Evolutionary conservation across 1,140 invertebrate genomes (phyloP).

Genomic region (Chymomyza costata): DNA sequence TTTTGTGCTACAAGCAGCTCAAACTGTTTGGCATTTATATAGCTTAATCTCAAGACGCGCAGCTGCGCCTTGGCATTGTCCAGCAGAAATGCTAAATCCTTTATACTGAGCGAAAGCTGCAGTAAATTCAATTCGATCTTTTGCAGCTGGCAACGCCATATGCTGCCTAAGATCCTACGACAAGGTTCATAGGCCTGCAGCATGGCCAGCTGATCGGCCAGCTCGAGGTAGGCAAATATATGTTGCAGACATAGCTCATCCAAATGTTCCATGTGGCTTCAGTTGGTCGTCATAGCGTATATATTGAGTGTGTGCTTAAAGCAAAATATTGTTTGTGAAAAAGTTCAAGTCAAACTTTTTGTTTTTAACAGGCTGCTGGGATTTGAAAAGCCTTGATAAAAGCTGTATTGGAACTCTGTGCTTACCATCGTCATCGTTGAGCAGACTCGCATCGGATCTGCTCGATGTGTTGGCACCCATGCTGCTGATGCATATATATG

Average conservation of each 20-base stretch:
- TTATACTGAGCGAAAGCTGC: slow-evolving; percentile 20
- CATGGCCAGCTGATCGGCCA: slow-evolving; percentile 48
- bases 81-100: slow-evolving; percentile 37
- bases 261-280: slow-evolving; percentile 42
- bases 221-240: slow-evolving; percentile 30
- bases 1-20: slow-evolving; percentile 18
- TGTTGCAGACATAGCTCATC: slow-evolving; percentile 47
- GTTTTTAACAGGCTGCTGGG: no score
- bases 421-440: slow-evolving; percentile 71
- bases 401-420: background rate
- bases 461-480: slow-evolving; percentile 73
- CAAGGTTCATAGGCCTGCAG: slow-evolving; percentile 35
- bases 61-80: slow-evolving; percentile 4
- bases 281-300: slow-evolving; percentile 3
- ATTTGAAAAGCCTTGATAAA: background rate
- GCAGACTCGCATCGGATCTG: slow-evolving; percentile 69
- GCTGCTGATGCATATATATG: slow-evolving; percentile 55
- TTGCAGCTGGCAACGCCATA: slow-evolving; percentile 42
- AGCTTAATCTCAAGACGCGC: slow-evolving; percentile 18
- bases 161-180: slow-evolving; percentile 34
- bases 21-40: slow-evolving; percentile 35
- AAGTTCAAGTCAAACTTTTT: no score
- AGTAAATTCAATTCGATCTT: slow-evolving; percentile 40
- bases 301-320: slow-evolving; percentile 9
- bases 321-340: slow-evolving; percentile 15